Evolutionary conservation across 2,888 invertebrate species (phyloP), one percentile per base, ranked within the genome.

Genomic region (Napeogenes inachia): DNA sequence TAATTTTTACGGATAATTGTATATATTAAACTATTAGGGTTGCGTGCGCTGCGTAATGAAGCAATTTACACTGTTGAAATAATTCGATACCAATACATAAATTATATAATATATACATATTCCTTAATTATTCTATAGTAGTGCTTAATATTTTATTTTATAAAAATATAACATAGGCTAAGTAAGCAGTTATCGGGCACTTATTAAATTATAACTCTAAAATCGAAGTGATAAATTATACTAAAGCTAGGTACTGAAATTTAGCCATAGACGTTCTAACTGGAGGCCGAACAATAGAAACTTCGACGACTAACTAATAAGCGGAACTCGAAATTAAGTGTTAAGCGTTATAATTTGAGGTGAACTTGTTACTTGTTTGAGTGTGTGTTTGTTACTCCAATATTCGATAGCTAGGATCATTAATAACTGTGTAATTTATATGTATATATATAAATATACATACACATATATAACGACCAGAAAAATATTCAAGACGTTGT

Each of bases 301-400:
- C 72, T 75, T 74, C 62, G 62, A 61, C 66, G 70, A 63, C 68
- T 66, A 70, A 70, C 71, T 74, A 72, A 73, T 74, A 71, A 72
- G 70, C 71, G 71, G 68, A 66, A 69, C 66, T 73, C 69, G 63
- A 68, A 73, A 75, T 75, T 73, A 73, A 74, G 73, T 75, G 68
- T 57, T 73, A 64, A 70, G 68, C 63, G 68, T 68, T 71, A 71
- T 71, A 69, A 70, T 72, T 73, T 68, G 42, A 42, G 21, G 50
- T 50, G 30, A 50, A 50, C 50, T 50, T 50, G 2, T 13, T 38
- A 42, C 42, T 66, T 68, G 64, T 63, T 65, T 66, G 4, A 50
- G 50, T 50, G 50, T 50, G 8, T 50, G 50, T 50, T 50, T 30
- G 21, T 30, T 50, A 50, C 10, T 50, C n/a, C 30, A 30, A 10